Evolutionary conservation across 2,797 vertebrate genomes (phyloP).

Genomic region (Pelodytes ibericus): DNA sequence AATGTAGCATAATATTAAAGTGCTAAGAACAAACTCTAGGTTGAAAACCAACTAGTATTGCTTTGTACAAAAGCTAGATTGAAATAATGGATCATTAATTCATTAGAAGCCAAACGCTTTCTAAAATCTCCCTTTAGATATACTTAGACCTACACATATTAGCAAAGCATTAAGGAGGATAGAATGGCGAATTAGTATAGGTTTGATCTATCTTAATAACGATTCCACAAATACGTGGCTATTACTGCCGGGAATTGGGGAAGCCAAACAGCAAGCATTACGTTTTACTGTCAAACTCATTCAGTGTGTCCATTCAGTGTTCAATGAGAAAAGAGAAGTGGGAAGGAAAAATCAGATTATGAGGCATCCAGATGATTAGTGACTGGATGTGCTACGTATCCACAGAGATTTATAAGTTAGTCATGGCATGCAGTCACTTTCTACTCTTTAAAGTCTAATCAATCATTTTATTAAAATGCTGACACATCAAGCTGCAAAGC

Average conservation of each 20-base stretch:
- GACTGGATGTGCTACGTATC: slow-evolving; percentile 42
- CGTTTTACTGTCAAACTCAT: background rate
- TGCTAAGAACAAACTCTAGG: no score
- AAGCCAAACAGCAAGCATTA: slow-evolving; percentile 11
- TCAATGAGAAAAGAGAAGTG: slow-evolving; percentile 16
- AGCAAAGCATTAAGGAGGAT: background rate
- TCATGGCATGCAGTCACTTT: slow-evolving; percentile 52
- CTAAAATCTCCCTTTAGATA: background rate
- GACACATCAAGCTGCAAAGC: slow-evolving; percentile 55
- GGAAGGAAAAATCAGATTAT: slow-evolving; percentile 38
- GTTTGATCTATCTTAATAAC: slow-evolving; percentile 25
- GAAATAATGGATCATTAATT: background rate
- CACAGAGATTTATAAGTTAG: slow-evolving; percentile 47
- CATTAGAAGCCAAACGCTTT: background rate
- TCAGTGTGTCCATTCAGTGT: slow-evolving; percentile 18
- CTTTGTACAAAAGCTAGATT: background rate
- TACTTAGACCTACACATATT: slow-evolving; percentile 8
- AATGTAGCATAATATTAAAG: no score
- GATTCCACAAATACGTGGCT: slow-evolving; percentile 15
- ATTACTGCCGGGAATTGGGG: slow-evolving; percentile 42
- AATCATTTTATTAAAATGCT: slow-evolving; percentile 61
- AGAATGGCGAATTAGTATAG: slow-evolving; percentile 19
- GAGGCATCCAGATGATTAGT: slow-evolving; percentile 39
- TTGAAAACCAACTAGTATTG: background rate
- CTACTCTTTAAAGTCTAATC: slow-evolving; percentile 40